These are phyloP conservation scores for Phthorimaea operculella DNA, from an alignment of 1,140 invertebrate genomes.

Conservation along the genomic window DNA sequence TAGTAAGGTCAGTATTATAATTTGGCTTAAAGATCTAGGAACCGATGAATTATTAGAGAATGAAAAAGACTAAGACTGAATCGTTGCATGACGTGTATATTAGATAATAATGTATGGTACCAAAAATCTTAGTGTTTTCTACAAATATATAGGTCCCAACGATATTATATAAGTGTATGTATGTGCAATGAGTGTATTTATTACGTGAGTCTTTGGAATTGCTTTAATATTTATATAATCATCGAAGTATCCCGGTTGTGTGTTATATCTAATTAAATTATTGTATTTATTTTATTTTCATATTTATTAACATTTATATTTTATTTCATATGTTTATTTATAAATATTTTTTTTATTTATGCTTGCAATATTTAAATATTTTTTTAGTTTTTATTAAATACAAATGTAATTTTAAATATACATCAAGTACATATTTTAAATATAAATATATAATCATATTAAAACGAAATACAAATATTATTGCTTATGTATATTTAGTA, in stretches of 20 bases:
- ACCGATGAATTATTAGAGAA: too few species aligned
- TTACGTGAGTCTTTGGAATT: constrained; percentile 43
- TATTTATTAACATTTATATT: constrained; percentile 17
- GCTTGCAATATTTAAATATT: constrained; percentile 11
- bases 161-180: constrained; percentile 4
- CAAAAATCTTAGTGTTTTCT: constrained; percentile 32
- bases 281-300: constrained; percentile 15
- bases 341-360: constrained; percentile 22
- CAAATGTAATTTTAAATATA: not conserved
- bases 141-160: not conserved
- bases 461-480: constrained; percentile 8
- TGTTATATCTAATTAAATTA: constrained; percentile 16
- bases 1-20: too few species aligned
- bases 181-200: constrained; percentile 12
- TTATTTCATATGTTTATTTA: constrained; percentile 16
- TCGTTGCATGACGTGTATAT: too few species aligned
- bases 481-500: not conserved
- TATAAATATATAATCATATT: constrained; percentile 2
- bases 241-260: constrained; percentile 9
- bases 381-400: constrained; percentile 12
- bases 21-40: too few species aligned
- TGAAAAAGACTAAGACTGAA: too few species aligned
- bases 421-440: not conserved
- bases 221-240: constrained; percentile 37
- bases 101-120: constrained; percentile 21